Evolutionary conservation across 2,113 vertebrate genomes (phyloP).

Genomic region (Eulemur macaco): DNA sequence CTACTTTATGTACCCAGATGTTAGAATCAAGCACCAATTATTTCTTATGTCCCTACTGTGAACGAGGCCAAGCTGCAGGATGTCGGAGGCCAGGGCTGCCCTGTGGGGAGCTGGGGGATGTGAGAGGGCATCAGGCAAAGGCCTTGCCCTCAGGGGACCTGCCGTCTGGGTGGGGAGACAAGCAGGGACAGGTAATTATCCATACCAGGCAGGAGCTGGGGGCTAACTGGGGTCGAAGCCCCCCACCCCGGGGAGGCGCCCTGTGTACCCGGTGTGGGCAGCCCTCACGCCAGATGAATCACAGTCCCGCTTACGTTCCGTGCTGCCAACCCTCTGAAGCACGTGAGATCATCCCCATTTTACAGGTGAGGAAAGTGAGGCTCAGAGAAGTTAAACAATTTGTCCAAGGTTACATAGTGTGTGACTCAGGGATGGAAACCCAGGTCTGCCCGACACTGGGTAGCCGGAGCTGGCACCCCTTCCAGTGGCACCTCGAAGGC

Average conservation of each 20-base stretch:
- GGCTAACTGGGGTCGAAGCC: not conserved
- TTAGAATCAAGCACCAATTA: not conserved
- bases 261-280: not conserved
- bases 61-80: not conserved
- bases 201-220: not conserved
- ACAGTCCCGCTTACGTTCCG: not conserved
- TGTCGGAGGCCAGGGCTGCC: not conserved
- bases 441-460: not conserved
- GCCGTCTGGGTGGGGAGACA: not conserved
- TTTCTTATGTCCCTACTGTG: not conserved
- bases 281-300: fast-evolving
- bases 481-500: not conserved
- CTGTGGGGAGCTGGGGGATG: not conserved
- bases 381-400: not conserved
- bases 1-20: conserved; percentile 2
- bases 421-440: not conserved
- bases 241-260: fast-evolving
- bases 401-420: not conserved
- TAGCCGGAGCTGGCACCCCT: too few relatives aligned
- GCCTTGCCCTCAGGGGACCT: not conserved
- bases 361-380: not conserved
- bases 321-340: not conserved
- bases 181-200: not conserved
- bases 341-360: not conserved
- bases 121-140: not conserved